Evolutionary conservation across 2,888 invertebrate species (phyloP).

Genomic region (Dasysyrphus tricinctus): DNA sequence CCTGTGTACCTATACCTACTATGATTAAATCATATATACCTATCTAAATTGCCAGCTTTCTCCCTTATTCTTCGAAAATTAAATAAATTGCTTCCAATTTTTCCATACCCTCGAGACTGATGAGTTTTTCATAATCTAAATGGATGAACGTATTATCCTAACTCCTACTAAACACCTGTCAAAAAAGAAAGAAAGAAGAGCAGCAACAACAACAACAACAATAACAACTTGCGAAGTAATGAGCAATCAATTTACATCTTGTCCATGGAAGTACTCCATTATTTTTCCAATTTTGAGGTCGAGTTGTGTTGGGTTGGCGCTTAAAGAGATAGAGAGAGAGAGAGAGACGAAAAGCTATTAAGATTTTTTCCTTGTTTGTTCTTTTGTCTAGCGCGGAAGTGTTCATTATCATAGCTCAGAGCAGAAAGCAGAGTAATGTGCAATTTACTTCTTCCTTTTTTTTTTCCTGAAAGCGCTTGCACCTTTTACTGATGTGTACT

Average conservation of each 20-base stretch:
- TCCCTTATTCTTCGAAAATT: not conserved
- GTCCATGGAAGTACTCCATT: constrained; percentile 32
- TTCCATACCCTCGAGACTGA: constrained; percentile 20
- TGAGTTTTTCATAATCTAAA: constrained; percentile 25
- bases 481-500: constrained; percentile 41
- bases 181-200: not conserved
- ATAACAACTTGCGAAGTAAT: constrained; percentile 10
- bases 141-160: constrained; percentile 16
- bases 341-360: constrained; percentile 45
- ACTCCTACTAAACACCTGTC: constrained; percentile 11
- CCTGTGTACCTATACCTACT: not conserved
- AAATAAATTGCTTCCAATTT: constrained; percentile 8
- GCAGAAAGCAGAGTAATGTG: constrained; percentile 58
- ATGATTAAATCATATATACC: not conserved
- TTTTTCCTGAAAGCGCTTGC: constrained; percentile 13
- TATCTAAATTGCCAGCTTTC: not conserved
- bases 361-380: constrained; percentile 29
- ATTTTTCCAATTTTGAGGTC: constrained; percentile 45
- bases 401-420: constrained; percentile 59
- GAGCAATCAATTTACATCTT: constrained; percentile 45
- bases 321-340: not conserved
- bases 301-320: constrained; percentile 16
- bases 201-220: constrained; percentile 9
- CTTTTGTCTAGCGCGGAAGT: constrained; percentile 47
- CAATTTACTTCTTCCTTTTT: constrained; percentile 41